Base-by-base conservation (phyloP, 2,797 vertebrate genomes). In the Amphiprion clarkii region DNA sequence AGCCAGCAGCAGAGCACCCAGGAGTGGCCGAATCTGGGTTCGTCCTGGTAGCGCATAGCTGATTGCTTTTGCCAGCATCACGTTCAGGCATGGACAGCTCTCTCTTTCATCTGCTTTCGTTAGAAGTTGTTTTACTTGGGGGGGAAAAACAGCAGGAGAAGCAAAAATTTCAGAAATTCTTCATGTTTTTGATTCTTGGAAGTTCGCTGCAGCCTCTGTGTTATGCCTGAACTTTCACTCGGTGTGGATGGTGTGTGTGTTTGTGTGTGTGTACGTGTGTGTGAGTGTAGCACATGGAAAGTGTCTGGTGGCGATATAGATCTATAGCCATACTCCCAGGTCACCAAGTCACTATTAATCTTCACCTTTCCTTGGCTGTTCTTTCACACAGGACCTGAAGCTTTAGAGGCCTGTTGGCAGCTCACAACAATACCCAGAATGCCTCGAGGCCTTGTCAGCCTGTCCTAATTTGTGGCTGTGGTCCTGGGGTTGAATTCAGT, bases 391-490 rank as follows among this genome's bases (percentile, higher is more conserved):
- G 71, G 67, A 82, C 82, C 71, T 78, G 49, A 63, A 71, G 87
- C 87, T 88, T 90, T 89, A 75, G 76, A 90, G 82, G 76, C 79
- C 72, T 6, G 82, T 83, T 91, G 88, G 85, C 87, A 86, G 84
- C 82, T 75, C 80, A 40, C 88, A 91, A 94, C 93, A 94, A 92
- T 90, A 87, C 83, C 90, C 86, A 90, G 77, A 87, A 90, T 84
- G 85, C 88, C 31, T 78, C 65, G 31, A 87, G 90, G 90, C 76
- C 92, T 89, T 93, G 92, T 93, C 89, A 83, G 80, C 83, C 82
- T 76, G 76, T 85, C 86, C 89, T 92, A 93, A 95, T 94, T 94
- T 94, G 93, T 91, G 91, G 91, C 91, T 75, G 81, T 75, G 84
- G 87, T 89, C 91, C 84, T 84, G 74, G 65, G 87, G 85, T 82